Conservation (phyloP, 2,888 invertebrate species). For the Agriotes lineatus region DNA sequence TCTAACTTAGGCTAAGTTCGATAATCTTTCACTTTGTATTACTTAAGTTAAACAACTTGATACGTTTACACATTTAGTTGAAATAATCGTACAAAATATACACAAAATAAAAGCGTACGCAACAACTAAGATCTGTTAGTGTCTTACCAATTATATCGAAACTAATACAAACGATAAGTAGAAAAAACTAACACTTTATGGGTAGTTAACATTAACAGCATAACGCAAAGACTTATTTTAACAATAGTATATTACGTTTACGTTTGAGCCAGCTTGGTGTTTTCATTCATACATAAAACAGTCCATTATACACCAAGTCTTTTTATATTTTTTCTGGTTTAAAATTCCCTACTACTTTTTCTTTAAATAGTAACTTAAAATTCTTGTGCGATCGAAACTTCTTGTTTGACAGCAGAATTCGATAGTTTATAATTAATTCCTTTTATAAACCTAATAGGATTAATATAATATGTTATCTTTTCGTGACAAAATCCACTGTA, state of each 20-base stretch:
- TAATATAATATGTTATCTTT: constrained; percentile 52
- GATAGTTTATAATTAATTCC: constrained; percentile 51
- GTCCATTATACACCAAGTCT: constrained; percentile 42
- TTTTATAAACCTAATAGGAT: constrained; percentile 49
- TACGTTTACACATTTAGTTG: constrained; percentile 36
- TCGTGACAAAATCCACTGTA: background rate
- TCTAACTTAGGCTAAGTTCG: constrained; percentile 48
- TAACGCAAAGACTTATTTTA: constrained; percentile 35
- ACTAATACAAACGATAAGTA: constrained; percentile 14
- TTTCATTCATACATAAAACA: constrained; percentile 40
- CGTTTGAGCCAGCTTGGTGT: constrained; percentile 46
- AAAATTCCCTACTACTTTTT: constrained; percentile 24
- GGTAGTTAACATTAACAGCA: constrained; percentile 29
- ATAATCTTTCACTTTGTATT: constrained; percentile 40
- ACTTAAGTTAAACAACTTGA: constrained; percentile 33
- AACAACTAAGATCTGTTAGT: constrained; percentile 9
- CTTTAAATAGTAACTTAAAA: constrained; percentile 40
- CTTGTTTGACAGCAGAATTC: constrained; percentile 55
- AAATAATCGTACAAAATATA: constrained; percentile 20
- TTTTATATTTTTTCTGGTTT: constrained; percentile 25
- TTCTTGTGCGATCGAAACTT: constrained; percentile 47
- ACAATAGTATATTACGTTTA: constrained; percentile 38
- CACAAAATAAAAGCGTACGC: constrained; percentile 11
- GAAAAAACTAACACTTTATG: constrained; percentile 28
- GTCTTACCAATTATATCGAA: constrained; percentile 1